Evolutionary conservation across 2,888 invertebrate species (phyloP).

Genomic region (Protodeltote pygarga): DNA sequence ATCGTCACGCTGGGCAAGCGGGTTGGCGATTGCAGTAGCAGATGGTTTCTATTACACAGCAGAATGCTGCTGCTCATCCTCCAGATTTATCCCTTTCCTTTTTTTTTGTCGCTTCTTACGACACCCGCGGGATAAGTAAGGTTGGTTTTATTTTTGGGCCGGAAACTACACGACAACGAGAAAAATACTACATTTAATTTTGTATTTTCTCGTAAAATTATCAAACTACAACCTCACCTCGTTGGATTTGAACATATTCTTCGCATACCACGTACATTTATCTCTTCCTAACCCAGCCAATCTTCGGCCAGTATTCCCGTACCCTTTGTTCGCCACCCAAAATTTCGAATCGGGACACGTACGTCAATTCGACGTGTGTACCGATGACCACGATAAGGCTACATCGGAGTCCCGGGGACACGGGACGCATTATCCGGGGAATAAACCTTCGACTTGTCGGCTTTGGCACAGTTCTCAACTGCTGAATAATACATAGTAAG

Average conservation of each 20-base stretch:
- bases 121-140: too few relatives aligned
- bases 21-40: too few relatives aligned
- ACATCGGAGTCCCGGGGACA: conserved; percentile 20
- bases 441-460: conserved; percentile 45
- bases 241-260: not conserved
- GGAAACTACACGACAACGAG: too few relatives aligned
- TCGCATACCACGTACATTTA: not conserved
- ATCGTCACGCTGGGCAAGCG: too few relatives aligned
- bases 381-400: conserved; percentile 36
- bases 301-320: conserved; percentile 6
- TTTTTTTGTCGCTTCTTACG: too few relatives aligned
- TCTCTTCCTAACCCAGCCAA: conserved; percentile 6
- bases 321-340: conserved; percentile 7
- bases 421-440: conserved; percentile 23
- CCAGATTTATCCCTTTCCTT: too few relatives aligned
- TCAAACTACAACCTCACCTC: not conserved
- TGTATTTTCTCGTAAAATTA: too few relatives aligned
- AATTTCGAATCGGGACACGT: conserved; percentile 42
- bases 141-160: too few relatives aligned
- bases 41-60: too few relatives aligned
- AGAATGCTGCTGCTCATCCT: too few relatives aligned
- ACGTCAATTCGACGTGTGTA: conserved; percentile 28
- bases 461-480: conserved; percentile 34
- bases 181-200: too few relatives aligned
- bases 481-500: conserved; percentile 52